phyloP scores from a whole-genome alignment of 2,888 invertebrate species.

The Microctonus brassicae region DNA sequence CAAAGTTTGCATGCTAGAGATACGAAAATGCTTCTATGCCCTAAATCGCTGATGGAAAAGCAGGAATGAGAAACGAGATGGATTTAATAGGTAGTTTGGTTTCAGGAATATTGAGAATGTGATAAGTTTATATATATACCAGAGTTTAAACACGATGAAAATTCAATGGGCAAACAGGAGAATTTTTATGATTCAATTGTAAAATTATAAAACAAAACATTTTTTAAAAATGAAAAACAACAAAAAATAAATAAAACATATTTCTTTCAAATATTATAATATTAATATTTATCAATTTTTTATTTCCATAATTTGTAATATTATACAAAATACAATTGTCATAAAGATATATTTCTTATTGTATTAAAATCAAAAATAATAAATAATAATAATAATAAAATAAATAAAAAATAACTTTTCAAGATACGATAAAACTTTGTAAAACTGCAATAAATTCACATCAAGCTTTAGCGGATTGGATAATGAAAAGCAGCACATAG shows the following conservation, averaged over 20 bases:
- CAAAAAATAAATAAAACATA: too few species aligned
- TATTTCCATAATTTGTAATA: too few species aligned
- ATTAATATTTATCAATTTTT: too few species aligned
- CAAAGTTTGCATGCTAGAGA: not conserved
- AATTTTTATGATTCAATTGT: too few species aligned
- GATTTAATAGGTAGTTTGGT: not conserved
- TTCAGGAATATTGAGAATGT: not conserved
- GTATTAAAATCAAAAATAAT: not conserved
- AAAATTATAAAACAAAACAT: too few species aligned
- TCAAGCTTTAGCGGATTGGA: not conserved
- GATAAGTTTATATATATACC: not conserved
- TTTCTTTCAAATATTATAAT: too few species aligned
- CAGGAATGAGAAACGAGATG: not conserved
- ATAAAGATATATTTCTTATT: not conserved
- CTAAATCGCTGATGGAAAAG: slow-evolving; percentile 1
- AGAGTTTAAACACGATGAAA: not conserved
- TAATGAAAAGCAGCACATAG: not conserved
- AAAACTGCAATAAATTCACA: not conserved
- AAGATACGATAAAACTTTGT: not conserved
- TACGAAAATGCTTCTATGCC: not conserved
- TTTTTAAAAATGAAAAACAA: too few species aligned
- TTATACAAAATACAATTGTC: not conserved
- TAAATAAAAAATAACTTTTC: not conserved
- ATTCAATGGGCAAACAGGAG: not conserved
- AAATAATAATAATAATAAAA: not conserved